Conservation (phyloP, 2,797 vertebrate genomes). For the Gouania willdenowi region DNA sequence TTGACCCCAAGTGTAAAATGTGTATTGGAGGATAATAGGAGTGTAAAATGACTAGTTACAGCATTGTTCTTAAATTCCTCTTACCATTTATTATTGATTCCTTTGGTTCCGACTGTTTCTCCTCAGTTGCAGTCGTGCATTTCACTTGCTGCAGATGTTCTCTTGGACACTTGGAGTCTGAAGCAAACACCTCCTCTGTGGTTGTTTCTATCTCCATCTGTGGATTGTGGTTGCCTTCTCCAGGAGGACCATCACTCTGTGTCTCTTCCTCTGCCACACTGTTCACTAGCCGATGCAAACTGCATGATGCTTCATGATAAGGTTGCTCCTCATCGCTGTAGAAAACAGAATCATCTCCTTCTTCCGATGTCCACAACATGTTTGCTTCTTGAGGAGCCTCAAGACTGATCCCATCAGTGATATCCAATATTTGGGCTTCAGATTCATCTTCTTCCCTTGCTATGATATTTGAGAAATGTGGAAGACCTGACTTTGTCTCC, state of each 20-base stretch:
- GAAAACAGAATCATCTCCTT: constrained; percentile 72
- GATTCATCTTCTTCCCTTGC: constrained; percentile 58
- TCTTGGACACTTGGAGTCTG: too few species aligned
- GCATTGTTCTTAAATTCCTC: constrained; percentile 6
- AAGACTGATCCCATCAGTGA: constrained; percentile 29
- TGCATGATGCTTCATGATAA: constrained; percentile 1
- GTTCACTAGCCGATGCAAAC: constrained; percentile 9
- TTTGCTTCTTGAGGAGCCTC: constrained; percentile 34
- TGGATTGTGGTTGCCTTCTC: neutral
- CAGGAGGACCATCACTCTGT: neutral
- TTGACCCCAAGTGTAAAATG: too few species aligned
- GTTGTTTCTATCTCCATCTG: neutral
- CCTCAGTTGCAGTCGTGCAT: neutral
- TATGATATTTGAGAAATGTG: constrained; percentile 44
- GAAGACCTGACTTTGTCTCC: constrained; percentile 22
- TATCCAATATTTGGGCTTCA: constrained; percentile 48
- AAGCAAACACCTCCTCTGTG: too few species aligned
- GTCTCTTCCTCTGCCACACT: constrained; percentile 10
- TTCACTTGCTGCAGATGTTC: neutral
- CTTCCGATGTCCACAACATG: constrained; percentile 36
- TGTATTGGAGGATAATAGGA: too few species aligned
- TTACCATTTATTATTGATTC: constrained; percentile 41
- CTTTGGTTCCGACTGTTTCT: neutral
- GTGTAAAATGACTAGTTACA: too few species aligned
- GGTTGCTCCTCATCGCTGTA: constrained; percentile 64